These are phyloP conservation scores for Grammomys dolichurus DNA, from an alignment of 2,113 vertebrate species.

Conservation along the genomic window DNA sequence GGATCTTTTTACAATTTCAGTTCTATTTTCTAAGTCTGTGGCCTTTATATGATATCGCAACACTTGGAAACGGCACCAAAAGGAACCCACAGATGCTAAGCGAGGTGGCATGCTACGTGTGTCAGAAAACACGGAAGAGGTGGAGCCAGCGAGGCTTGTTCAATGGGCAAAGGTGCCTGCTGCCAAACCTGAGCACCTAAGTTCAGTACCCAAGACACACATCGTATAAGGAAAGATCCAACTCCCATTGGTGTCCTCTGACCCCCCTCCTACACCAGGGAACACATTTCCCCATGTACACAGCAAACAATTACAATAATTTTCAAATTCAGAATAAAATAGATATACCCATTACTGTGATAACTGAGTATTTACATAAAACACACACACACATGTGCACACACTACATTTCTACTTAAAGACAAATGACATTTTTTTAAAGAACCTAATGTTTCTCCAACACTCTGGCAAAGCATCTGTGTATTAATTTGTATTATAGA, in stretches of 20 bases:
- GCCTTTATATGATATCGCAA: background rate
- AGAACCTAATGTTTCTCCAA: background rate
- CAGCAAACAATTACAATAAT: background rate
- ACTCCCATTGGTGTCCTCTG: background rate
- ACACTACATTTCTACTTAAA: background rate
- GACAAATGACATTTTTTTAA: background rate
- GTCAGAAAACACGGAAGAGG: background rate
- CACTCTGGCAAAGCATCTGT: background rate
- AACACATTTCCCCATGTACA: background rate
- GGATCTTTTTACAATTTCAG: conserved; percentile 13
- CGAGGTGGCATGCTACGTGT: background rate
- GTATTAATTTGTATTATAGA: conserved; percentile 12
- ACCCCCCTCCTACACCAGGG: background rate
- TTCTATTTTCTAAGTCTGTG: background rate
- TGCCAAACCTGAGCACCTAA: background rate
- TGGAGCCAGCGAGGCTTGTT: background rate
- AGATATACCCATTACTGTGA: background rate
- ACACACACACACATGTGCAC: background rate
- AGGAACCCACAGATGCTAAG: background rate
- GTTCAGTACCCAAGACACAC: background rate
- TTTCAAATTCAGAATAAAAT: background rate
- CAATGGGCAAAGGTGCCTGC: background rate
- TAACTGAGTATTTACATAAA: conserved; percentile 22
- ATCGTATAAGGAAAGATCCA: background rate
- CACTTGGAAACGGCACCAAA: background rate